Evolutionary conservation across 1,140 invertebrate species (phyloP).

Genomic region (Penaeus vannamei): DNA sequence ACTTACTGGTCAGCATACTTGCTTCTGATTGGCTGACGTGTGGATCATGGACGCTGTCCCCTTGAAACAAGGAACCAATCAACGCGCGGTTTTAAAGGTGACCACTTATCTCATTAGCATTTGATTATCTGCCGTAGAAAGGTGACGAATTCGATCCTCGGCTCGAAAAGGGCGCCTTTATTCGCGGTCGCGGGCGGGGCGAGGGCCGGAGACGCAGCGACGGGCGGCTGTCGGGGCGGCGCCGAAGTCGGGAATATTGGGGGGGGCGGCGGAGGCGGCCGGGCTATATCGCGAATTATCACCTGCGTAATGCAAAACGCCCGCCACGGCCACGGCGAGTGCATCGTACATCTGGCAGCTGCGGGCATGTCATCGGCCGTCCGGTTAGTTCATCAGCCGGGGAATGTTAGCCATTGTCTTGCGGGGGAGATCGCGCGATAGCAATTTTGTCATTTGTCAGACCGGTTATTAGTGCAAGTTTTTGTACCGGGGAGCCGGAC

Average conservation of each 20-base stretch:
- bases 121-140: conserved; percentile 43
- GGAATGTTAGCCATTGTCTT: conserved; percentile 65
- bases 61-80: conserved; percentile 60
- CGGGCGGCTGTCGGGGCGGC: too few relatives aligned
- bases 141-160: conserved; percentile 34
- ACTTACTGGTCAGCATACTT: conserved; percentile 5
- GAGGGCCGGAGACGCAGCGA: too few relatives aligned
- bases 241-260: too few relatives aligned
- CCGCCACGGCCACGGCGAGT: conserved; percentile 33
- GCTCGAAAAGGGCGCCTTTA: too few relatives aligned
- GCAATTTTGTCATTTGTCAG: conserved; percentile 65
- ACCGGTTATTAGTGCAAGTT: conserved; percentile 65
- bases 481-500: conserved; percentile 37
- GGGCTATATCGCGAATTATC: conserved; percentile 6
- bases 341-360: conserved; percentile 59
- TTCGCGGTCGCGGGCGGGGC: too few relatives aligned
- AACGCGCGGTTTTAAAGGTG: conserved; percentile 58
- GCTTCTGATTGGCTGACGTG: conserved; percentile 43
- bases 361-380: conserved; percentile 59
- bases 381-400: conserved; percentile 63
- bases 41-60: conserved; percentile 37
- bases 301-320: conserved; percentile 43
- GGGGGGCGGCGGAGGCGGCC: too few relatives aligned
- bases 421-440: conserved; percentile 54
- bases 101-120: conserved; percentile 63